Base-by-base conservation (phyloP, 2,113 vertebrate species). In the Microcebus jonahi region DNA sequence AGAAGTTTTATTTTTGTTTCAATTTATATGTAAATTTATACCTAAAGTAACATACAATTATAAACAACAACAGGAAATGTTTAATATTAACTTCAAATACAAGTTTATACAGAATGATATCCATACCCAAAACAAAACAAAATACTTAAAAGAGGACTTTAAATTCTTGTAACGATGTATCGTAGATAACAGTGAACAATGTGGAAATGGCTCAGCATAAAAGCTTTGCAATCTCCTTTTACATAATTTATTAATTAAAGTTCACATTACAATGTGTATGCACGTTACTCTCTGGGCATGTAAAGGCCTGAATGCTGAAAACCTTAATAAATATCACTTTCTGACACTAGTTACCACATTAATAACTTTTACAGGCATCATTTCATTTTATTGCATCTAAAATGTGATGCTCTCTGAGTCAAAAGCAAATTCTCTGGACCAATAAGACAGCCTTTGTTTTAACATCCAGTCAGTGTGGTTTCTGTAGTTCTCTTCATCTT, bases 11-110 rank as follows among this genome's bases (percentile, higher is more conserved):
- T 31, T 94, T 96, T 96, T 96, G 6, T 86, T 96, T 94, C 88
- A 86, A 96, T 93, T 93, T 97, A 87, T 97, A 94, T 97, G 94
- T 93, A 97, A 97, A 96, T 96, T 65, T 45, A 79, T 0, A 91
- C 18, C 55, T 81, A 94, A 96, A 76, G 45, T 91, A 71, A 82
- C 73, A 93, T 68, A 76, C 36, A 82, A 88, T 96, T 89, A 45
- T 68, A 92, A 94, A 89, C 27, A 93, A 81, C 59, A 97, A 63
- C 25, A 79, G 7, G 4, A 82, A 88, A 89, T 13, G 17, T 94
- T 94, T 70, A 95, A 85, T 83, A 61, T 76, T 45, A 87, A 96
- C 57, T 94, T 94, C 27, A 96, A 92, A 95, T 39, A 25, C 29
- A 95, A 90, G 53, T 95, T 95, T 91, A 88, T 77, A 34, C 17